Base-by-base conservation (phyloP, 2,113 vertebrate genomes). In the Ornithorhynchus anatinus region DNA sequence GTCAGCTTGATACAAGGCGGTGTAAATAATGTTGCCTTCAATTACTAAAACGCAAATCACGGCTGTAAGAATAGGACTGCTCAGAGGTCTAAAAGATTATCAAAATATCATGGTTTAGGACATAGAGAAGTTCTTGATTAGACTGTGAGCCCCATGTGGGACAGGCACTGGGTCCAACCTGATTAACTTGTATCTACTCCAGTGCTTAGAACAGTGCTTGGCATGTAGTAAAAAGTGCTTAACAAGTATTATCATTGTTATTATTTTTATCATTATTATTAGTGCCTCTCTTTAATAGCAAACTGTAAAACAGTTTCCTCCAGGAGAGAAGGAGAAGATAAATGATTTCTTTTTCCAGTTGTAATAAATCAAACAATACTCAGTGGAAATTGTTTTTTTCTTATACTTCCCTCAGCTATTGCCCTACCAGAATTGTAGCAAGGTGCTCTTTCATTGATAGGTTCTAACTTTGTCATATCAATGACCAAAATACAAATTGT, bases 371-470 rank as follows among this genome's bases (percentile, higher is more conserved):
- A 92, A 84, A 80, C 84, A 69, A 50, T 79, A 59, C 69, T 27
- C 75, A 80, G 89, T 86, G 82, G 76, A 71, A 89, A 92, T 89
- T 54, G 92, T 89, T 89, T 89, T n/a, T 88, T 80, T 35, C 77
- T 84, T 74, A 31, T 63, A 82, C 64, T 80, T 61, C 84, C 74
- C 72, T 31, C 35, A 75, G 72, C 56, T 52, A 23, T 16, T 69
- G 10, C 44, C 32, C 63, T 22, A 6, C 56, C 51, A 4, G 0
- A 32, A 72, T 40, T 10, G 0, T 0, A 7, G 69, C 0, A 2
- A 8, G 60, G 80, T 14, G 23, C 54, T 52, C 68, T 42, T 38
- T 19, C 51, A 1, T 42, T 3, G 48, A 62, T 81, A 45, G 67
- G 57, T 57, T 50, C 43, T 67, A 57, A 27, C 63, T 14, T 6